Evolutionary conservation across 2,888 invertebrate genomes (phyloP).

Genomic region (Muschampia plurimacula): DNA sequence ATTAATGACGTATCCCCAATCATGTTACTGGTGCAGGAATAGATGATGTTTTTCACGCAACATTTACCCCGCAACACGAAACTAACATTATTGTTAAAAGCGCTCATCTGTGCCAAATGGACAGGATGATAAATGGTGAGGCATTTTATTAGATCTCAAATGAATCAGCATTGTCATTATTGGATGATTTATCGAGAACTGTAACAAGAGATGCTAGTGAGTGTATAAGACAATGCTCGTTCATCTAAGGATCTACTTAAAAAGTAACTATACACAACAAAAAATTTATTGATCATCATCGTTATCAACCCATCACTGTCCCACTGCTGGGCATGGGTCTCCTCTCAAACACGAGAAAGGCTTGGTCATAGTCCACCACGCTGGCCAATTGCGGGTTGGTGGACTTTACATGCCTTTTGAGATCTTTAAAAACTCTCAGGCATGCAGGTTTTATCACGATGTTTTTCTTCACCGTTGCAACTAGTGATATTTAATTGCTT

Average conservation of each 20-base stretch:
- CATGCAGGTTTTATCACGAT: too few species aligned
- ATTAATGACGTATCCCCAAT: not conserved
- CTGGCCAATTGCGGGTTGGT: too few species aligned
- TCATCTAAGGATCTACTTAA: not conserved
- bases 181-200: slow-evolving; percentile 24
- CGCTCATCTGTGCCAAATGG: slow-evolving; percentile 36
- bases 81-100: slow-evolving; percentile 38
- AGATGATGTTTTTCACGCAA: slow-evolving; percentile 34
- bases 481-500: too few species aligned
- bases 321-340: too few species aligned
- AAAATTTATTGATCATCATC: too few species aligned
- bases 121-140: slow-evolving; percentile 33
- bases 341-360: too few species aligned
- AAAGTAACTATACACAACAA: not conserved
- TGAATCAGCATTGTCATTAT: slow-evolving; percentile 30
- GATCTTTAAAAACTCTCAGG: too few species aligned
- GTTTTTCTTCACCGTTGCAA: too few species aligned
- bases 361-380: too few species aligned
- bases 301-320: too few species aligned
- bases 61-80: slow-evolving; percentile 35
- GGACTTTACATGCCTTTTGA: too few species aligned
- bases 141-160: slow-evolving; percentile 39
- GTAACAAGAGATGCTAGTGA: slow-evolving; percentile 5
- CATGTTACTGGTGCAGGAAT: slow-evolving; percentile 3
- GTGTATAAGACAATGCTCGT: not conserved